Conservation (phyloP, 1,140 invertebrate genomes). For the Portunus trituberculatus region DNA sequence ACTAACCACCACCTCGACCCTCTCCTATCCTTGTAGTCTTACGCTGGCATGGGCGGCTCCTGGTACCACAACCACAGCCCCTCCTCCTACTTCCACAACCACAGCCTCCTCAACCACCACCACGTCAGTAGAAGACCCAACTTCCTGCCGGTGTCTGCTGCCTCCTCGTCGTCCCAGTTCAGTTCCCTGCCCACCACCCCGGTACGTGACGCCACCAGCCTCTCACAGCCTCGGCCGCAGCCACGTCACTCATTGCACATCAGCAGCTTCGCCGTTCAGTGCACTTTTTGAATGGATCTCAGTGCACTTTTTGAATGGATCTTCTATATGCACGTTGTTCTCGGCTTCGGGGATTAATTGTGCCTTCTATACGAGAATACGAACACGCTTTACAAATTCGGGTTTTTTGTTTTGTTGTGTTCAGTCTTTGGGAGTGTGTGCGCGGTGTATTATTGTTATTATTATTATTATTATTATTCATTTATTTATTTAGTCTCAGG, state of each 20-base stretch:
- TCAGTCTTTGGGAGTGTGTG: no score
- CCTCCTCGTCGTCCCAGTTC: background rate
- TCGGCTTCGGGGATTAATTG: no score
- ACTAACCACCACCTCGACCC: background rate
- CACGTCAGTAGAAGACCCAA: constrained; percentile 40
- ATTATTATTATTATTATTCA: background rate
- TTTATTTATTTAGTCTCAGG: background rate
- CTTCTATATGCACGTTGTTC: no score
- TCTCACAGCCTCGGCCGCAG: no score
- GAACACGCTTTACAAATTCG: no score
- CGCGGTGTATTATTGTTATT: no score
- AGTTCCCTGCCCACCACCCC: constrained; percentile 29
- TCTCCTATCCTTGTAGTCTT: constrained; percentile 25
- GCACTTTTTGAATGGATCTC: no score
- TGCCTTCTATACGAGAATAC: no score
- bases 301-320: no score
- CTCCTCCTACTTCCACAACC: background rate
- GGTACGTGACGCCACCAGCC: constrained; percentile 10
- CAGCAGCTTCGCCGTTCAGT: no score
- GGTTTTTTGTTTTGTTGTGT: no score
- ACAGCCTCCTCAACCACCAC: constrained; percentile 31
- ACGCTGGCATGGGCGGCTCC: constrained; percentile 45
- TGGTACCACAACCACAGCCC: constrained; percentile 25
- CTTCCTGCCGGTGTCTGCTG: constrained; percentile 30
- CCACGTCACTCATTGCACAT: no score